A percentile compares a stretch with the other conserved stretches of the same genome.
These are phyloP conservation scores for Oceanodroma leucorhoa DNA, from an alignment of 2,797 vertebrate genomes.

Conservation along the genomic window DNA sequence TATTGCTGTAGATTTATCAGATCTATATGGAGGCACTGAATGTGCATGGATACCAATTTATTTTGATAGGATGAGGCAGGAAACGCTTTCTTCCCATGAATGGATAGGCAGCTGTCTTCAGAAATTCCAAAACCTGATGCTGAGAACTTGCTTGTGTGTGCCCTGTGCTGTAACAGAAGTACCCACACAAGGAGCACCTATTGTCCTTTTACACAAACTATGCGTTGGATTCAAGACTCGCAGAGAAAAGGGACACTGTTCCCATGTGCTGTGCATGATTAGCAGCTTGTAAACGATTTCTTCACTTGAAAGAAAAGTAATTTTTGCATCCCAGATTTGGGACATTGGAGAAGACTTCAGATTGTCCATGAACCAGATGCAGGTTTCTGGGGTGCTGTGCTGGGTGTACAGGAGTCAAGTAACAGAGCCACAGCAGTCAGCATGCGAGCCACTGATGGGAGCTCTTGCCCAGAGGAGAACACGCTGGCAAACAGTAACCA, in stretches of 20 bases:
- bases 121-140: neutral
- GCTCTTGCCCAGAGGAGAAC: neutral
- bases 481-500: accelerated
- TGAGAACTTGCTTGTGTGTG: neutral
- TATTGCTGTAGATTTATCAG: neutral
- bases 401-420: too few species aligned
- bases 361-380: neutral
- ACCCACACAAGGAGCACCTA: accelerated
- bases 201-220: neutral
- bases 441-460: neutral
- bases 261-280: neutral
- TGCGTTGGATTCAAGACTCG: neutral
- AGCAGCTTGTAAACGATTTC: neutral
- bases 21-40: neutral
- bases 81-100: neutral
- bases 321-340: neutral
- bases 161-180: neutral
- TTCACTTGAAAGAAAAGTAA: neutral
- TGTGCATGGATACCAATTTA: neutral
- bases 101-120: neutral
- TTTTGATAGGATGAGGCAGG: neutral
- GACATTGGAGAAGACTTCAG: neutral
- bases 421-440: neutral
- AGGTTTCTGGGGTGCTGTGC: neutral
- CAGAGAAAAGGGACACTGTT: neutral